Evolutionary conservation across 1,140 invertebrate species (phyloP).

Genomic region (Drosophila saltans): DNA sequence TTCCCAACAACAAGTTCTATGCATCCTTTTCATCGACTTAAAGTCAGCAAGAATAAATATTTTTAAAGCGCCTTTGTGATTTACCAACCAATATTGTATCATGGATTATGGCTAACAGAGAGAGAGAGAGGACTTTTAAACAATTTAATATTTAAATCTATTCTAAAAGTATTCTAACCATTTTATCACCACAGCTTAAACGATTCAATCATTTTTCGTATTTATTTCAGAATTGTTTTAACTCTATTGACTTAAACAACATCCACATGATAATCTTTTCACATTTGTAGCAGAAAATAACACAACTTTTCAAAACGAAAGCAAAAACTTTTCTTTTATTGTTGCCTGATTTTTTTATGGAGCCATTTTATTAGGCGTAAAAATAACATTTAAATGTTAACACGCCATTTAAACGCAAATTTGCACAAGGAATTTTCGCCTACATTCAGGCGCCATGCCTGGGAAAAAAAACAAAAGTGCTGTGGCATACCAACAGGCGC

Average conservation of each 20-base stretch:
- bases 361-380: constrained; percentile 72
- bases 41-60: too few relatives aligned
- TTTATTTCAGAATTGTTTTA: not conserved
- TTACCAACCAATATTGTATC: too few relatives aligned
- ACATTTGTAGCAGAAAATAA: constrained; percentile 1
- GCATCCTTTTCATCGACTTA: too few relatives aligned
- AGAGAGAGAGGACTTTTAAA: not conserved
- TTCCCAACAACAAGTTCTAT: too few relatives aligned
- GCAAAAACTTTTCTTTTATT: constrained; percentile 46
- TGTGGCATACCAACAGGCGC: constrained; percentile 69
- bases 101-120: not conserved
- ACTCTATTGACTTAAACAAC: not conserved
- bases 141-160: not conserved
- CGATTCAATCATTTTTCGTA: not conserved
- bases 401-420: constrained; percentile 75
- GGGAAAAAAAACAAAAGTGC: constrained; percentile 40
- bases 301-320: constrained; percentile 24
- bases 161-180: not conserved
- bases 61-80: too few relatives aligned
- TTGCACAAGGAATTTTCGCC: constrained; percentile 49
- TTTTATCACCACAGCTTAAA: not conserved
- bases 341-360: constrained; percentile 41
- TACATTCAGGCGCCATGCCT: constrained; percentile 35
- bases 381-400: constrained; percentile 78
- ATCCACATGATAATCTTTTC: not conserved